Evolutionary conservation across 2,888 invertebrate species (phyloP).

Genomic region (Tridacna crocea): DNA sequence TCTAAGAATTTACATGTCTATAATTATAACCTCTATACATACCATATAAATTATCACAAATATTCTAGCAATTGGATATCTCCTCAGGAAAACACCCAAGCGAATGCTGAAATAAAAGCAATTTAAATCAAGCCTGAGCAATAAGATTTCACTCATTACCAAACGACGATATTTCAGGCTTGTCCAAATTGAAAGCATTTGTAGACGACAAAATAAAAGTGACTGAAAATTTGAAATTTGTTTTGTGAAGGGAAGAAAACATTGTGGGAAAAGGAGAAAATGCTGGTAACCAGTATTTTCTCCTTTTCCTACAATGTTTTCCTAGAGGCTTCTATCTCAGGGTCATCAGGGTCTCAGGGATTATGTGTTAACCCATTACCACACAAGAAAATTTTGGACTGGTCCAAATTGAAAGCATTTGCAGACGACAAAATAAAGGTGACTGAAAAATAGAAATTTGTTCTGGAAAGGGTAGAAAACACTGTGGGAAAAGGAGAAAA

Average conservation of each 20-base stretch:
- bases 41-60: slow-evolving; percentile 94
- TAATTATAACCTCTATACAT: slow-evolving; percentile 56
- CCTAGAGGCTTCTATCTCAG: not conserved
- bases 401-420: no score
- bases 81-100: slow-evolving; percentile 91
- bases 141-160: not conserved
- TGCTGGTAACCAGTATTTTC: not conserved
- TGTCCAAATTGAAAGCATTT: not conserved
- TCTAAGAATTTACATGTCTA: no score
- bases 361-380: no score
- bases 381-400: no score
- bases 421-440: no score
- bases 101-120: slow-evolving; percentile 86
- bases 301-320: slow-evolving; percentile 1
- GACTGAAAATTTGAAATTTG: no score
- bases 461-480: no score
- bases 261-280: not conserved
- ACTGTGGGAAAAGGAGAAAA: no score
- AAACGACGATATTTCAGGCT: not conserved
- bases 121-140: not conserved
- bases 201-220: no score
- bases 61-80: slow-evolving; percentile 93
- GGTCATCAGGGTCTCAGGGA: no score
- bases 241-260: not conserved
- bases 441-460: no score